A percentile compares a stretch with the other conserved stretches of the same genome.
phyloP scores from a whole-genome alignment of 92 coral and sea anemone species.

The Porites cylindrica region DNA sequence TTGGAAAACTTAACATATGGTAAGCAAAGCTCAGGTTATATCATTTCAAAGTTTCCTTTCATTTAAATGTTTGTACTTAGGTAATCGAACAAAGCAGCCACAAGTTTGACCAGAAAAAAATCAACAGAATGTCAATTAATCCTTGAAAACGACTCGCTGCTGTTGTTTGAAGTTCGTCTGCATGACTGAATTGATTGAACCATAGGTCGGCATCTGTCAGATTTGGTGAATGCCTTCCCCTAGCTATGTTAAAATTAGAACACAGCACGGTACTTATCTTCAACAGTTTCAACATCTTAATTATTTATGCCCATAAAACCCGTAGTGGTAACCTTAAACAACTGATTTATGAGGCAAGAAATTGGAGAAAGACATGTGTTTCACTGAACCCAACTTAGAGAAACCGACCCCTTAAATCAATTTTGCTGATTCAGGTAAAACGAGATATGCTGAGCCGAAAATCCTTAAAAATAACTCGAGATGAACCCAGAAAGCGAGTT shows the following conservation, averaged over 20 bases:
- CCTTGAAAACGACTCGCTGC: not conserved
- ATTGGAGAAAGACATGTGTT: not conserved
- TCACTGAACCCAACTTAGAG: not conserved
- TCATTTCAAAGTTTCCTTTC: not conserved
- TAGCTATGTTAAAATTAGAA: not conserved
- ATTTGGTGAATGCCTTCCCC: not conserved
- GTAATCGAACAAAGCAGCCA: not conserved
- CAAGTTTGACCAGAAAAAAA: not conserved
- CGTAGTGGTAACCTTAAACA: not conserved
- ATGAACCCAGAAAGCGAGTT: not conserved
- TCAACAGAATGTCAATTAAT: not conserved
- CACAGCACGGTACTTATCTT: slow-evolving; percentile 25
- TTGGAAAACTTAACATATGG: not conserved
- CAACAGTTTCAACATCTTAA: slow-evolving; percentile 14
- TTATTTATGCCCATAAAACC: slow-evolving; percentile 32
- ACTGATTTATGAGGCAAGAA: not conserved
- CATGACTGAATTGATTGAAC: no score
- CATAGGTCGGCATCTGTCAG: not conserved
- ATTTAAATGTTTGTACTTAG: not conserved
- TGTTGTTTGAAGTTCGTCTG: not conserved
- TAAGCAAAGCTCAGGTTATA: not conserved
- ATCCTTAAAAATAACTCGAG: not conserved
- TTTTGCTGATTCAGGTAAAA: not conserved
- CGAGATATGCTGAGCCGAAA: not conserved
- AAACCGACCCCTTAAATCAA: not conserved